Evolutionary conservation across 1,140 invertebrate genomes (phyloP), one percentile per base, ranked within the genome.

Genomic region (Anastrepha ludens): DNA sequence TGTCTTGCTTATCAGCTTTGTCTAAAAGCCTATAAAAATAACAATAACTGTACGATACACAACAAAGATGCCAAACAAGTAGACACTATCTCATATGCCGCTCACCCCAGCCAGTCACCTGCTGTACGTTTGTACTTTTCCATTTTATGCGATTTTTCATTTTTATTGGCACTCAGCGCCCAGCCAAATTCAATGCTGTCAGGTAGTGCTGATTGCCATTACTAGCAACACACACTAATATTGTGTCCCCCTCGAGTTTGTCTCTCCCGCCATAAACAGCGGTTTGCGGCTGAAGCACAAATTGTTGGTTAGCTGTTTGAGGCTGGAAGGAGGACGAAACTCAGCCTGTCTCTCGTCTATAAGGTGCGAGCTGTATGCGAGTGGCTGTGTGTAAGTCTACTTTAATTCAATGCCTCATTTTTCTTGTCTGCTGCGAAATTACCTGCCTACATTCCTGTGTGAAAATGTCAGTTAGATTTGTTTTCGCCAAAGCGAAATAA

Each of bases 381-480:
- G 29, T 29, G 29, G 29, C 29, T 29, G 29, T 29, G 29, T 29
- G 29, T 29, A 29, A 29, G 29, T 29, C 29, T 29, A 29, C 29
- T 29, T 29, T 29, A 29, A 29, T 29, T 29, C 29, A 29, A 29
- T 29, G 29, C 11, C n/a, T 55, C 5, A 58, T 17, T 81, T 55
- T 11, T 29, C 8, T 81, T 81, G 74, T 81, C 47, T 55, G 9
- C 47, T 55, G 15, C 47, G 47, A 55, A 55, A 55, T 81, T 11
- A 47, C n/a, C 55, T 41, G 55, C 74, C 74, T 81, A 55, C 47
- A 29, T 55, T 81, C 17, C 5, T 7, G 20, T n/a, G 5, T 58
- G 20, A 20, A 9, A 55, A 55, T 81, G 74, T 55, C 74, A 81
- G 74, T 81, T 81, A 29, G 44, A 81, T 81, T 81, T 55, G 20